Evolutionary conservation across 37 sponge, comb jelly and placozoan species (phyloP).

Genomic region (Axinella damicornis): DNA sequence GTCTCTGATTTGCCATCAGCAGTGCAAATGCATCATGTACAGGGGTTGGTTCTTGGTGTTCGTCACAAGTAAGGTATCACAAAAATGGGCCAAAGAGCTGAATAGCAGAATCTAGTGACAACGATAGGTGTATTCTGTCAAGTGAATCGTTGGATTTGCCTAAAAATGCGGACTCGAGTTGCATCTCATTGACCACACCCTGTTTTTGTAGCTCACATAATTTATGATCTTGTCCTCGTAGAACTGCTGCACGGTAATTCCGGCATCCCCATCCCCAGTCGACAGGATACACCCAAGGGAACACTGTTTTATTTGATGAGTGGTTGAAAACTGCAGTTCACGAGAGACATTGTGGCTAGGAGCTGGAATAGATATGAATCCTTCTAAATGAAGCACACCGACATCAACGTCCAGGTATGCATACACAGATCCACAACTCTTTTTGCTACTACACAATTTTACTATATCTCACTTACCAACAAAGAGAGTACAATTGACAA

Average conservation of each 20-base stretch:
- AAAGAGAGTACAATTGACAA: background rate
- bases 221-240: background rate
- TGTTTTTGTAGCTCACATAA: background rate
- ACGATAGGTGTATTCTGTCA: slow-evolving; percentile 16
- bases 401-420: background rate
- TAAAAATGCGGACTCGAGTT: slow-evolving; percentile 12
- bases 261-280: background rate
- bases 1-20: slow-evolving; percentile 16
- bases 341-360: background rate
- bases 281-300: slow-evolving; percentile 28
- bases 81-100: slow-evolving; percentile 22
- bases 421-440: background rate
- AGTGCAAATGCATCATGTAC: background rate
- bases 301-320: background rate
- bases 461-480: background rate
- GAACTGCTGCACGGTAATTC: slow-evolving; percentile 17
- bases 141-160: slow-evolving; percentile 26
- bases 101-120: slow-evolving; percentile 8
- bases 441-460: background rate
- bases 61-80: background rate
- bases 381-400: slow-evolving; percentile 30
- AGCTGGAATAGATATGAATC: background rate
- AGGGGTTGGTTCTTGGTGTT: background rate
- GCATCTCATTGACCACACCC: background rate
- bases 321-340: slow-evolving; percentile 24